These are phyloP conservation scores for Rattus rattus DNA, from an alignment of 2,113 vertebrate genomes.

Conservation along the genomic window DNA sequence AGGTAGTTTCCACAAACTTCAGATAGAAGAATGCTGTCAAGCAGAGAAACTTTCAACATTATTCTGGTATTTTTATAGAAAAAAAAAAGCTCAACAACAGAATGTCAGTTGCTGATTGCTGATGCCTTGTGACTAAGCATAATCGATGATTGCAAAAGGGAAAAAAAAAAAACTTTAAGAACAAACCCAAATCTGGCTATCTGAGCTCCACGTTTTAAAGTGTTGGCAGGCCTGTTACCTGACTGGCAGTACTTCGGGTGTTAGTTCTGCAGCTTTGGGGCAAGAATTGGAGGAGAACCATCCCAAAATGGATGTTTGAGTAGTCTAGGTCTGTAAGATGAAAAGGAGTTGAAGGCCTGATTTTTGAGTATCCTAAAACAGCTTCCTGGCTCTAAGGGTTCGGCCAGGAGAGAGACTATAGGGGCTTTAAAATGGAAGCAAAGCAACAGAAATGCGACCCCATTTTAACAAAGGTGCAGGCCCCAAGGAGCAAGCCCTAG, in stretches of 20 bases:
- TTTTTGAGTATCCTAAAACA: not conserved
- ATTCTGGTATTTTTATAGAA: not conserved
- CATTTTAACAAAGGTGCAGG: not conserved
- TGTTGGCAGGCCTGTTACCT: not conserved
- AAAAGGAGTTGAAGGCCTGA: not conserved
- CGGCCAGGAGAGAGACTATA: not conserved
- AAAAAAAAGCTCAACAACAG: not conserved
- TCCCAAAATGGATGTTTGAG: not conserved
- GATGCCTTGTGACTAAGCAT: slow-evolving; percentile 59
- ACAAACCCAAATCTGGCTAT: not conserved
- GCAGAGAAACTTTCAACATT: slow-evolving; percentile 57
- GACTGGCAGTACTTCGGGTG: not conserved
- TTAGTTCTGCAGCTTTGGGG: not conserved
- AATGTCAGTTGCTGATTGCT: slow-evolving; percentile 23
- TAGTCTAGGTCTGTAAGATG: not conserved
- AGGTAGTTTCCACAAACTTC: slow-evolving; percentile 17
- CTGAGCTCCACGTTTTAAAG: not conserved
- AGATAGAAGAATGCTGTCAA: slow-evolving; percentile 58
- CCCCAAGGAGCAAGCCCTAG: not conserved
- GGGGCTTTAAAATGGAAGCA: not conserved
- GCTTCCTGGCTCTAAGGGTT: not conserved
- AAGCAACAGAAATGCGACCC: not conserved
- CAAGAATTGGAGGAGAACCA: not conserved
- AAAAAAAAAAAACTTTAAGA: not conserved
- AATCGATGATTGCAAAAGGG: slow-evolving; percentile 51